Evolutionary conservation across 2,113 vertebrate genomes (phyloP), one percentile per base, ranked within the genome.

Genomic region (Phalacrocorax aristotelis): DNA sequence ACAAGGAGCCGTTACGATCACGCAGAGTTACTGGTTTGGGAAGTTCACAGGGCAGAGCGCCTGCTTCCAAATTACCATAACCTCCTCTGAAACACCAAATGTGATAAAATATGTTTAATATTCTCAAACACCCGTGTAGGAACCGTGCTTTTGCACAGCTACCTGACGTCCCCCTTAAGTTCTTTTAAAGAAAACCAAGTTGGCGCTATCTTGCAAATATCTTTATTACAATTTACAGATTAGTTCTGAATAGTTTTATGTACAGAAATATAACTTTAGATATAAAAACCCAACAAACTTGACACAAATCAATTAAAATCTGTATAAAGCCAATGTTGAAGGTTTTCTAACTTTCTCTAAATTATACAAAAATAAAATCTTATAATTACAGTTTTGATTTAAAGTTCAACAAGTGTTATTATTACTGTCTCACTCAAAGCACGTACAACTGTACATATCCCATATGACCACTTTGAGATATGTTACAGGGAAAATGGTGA

Each of bases 311-410:
- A 94, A 92, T 87, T n/a, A 91, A 94, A 89, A 96, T 86, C 81
- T 92, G 87, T 87, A 97, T 78, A 91, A 97, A 97, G 96, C 54
- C 89, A 78, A 97, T 66, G 94, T 18, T 90, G 90, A 94, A 90
- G 82, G 94, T 74, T 89, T 85, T 83, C 83, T 82, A 92, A 81
- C 64, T 52, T 74, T 16, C 89, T 96, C 95, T 77, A 98, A 98
- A 98, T 84, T 64, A 98, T 98, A 98, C 79, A 98, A 98, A 98
- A 98, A 98, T 98, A 98, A 98, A 98, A 98, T 98, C 97, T 98
- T 95, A 64, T 34, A 40, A 51, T 94, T 87, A 85, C 95, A 95
- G 94, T 97, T 98, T 90, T 96, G 97, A 98, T 97, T 98, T 98
- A 95, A 98, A 98, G 97, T 82, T 97, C 91, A 90, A 40, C 20